These are phyloP conservation scores for Oligia latruncula DNA, from an alignment of 2,888 invertebrate species.

Conservation along the genomic window DNA sequence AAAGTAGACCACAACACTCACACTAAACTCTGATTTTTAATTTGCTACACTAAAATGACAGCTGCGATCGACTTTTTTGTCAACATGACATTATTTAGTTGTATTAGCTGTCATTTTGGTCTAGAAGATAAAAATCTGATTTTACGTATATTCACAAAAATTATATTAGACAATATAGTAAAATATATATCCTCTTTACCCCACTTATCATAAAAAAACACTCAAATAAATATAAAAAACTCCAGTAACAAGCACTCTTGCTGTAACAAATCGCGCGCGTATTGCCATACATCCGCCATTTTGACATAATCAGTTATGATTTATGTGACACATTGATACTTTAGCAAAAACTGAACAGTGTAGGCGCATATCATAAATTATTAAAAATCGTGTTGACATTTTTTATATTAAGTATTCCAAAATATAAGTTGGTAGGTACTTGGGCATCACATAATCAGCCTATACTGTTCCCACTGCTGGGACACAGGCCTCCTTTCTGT, in stretches of 20 bases:
- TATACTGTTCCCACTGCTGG: too few relatives aligned
- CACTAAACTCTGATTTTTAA: neutral
- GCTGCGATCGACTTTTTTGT: neutral
- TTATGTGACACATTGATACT: slow-evolving; percentile 60
- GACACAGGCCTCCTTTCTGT: too few relatives aligned
- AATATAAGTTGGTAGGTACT: slow-evolving; percentile 1
- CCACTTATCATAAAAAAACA: slow-evolving; percentile 25
- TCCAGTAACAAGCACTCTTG: slow-evolving; percentile 23
- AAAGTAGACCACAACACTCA: neutral
- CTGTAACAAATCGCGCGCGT: slow-evolving; percentile 18
- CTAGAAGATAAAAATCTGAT: neutral
- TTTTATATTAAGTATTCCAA: slow-evolving; percentile 15
- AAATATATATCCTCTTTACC: neutral
- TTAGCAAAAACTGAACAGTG: slow-evolving; percentile 26
- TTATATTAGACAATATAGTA: neutral
- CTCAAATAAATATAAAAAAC: slow-evolving; percentile 33
- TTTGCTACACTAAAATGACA: neutral
- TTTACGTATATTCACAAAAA: slow-evolving; percentile 8
- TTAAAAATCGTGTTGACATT: slow-evolving; percentile 25
- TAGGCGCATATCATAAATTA: slow-evolving; percentile 48
- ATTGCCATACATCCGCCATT: slow-evolving; percentile 41
- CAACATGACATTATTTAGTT: neutral
- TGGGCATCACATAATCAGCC: too few relatives aligned
- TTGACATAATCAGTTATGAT: slow-evolving; percentile 56
- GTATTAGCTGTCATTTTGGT: neutral